phyloP scores from a whole-genome alignment of 2,888 invertebrate genomes.

The Lycia hirtaria region DNA sequence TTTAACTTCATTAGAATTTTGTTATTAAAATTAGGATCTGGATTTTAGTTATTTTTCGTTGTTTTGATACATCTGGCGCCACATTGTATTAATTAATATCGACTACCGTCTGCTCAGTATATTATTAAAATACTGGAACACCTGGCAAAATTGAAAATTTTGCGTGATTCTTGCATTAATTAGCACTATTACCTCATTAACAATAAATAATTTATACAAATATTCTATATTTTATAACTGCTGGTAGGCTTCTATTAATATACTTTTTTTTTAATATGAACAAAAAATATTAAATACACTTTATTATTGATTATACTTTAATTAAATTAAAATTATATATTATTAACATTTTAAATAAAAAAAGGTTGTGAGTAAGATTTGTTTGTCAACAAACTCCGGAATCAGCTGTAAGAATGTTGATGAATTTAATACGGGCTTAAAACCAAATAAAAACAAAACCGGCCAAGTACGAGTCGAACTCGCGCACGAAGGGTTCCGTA shows the following conservation, averaged over 20 bases:
- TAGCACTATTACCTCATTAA: neutral
- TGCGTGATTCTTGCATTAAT: conserved; percentile 2
- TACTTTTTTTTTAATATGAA: neutral
- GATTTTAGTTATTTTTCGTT: neutral
- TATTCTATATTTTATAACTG: conserved; percentile 1
- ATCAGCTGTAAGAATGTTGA: no score
- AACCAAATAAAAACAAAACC: no score
- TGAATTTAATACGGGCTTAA: no score
- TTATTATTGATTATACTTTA: no score
- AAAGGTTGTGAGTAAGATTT: no score
- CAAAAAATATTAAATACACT: no score
- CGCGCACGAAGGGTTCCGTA: no score
- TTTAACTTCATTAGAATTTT: neutral
- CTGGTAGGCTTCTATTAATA: conserved; percentile 12
- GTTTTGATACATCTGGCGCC: conserved; percentile 16
- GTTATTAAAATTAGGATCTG: neutral
- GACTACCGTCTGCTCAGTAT: neutral
- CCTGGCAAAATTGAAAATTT: neutral
- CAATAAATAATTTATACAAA: neutral
- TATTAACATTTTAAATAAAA: no score
- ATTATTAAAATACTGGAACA: neutral
- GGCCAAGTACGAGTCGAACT: no score
- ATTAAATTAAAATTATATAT: no score
- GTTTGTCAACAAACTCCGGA: no score
- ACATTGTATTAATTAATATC: conserved; percentile 5